These are phyloP conservation scores for Trichomalopsis sarcophagae DNA, from an alignment of 1,140 invertebrate genomes.

Conservation along the genomic window DNA sequence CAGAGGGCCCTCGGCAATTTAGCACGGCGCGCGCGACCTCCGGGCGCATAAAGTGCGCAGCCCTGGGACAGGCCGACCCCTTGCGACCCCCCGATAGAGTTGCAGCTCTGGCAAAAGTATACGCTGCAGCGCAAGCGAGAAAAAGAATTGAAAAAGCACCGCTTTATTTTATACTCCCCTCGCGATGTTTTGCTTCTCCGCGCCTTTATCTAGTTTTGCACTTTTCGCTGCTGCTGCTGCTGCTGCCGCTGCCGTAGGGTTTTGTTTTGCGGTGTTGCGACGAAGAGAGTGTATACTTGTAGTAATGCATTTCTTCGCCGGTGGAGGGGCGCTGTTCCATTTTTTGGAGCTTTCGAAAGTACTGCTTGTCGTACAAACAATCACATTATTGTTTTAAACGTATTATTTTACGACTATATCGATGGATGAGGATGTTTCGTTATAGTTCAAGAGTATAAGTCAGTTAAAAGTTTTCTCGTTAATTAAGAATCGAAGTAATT, in stretches of 20 bases:
- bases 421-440: too few species aligned
- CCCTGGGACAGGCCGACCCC: background rate
- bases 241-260: too few species aligned
- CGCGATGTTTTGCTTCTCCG: background rate
- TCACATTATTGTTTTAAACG: too few species aligned
- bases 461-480: conserved; percentile 54
- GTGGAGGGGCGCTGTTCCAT: background rate
- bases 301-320: background rate
- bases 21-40: background rate
- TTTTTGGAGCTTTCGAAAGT: background rate
- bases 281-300: background rate
- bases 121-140: background rate
- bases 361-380: background rate
- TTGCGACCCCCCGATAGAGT: background rate
- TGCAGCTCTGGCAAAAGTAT: background rate
- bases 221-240: background rate
- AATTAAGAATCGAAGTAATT: conserved; percentile 59
- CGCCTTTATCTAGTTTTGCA: background rate
- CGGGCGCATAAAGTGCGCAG: conserved; percentile 26
- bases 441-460: background rate
- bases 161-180: conserved; percentile 16
- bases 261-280: background rate
- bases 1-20: conserved; percentile 32
- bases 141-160: conserved; percentile 19
- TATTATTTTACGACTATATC: too few species aligned